Percentiles rank a stretch among this genome's conserved stretches.
Evolutionary conservation across 2,113 vertebrate species (phyloP).

Genomic region (Trichechus manatus): DNA sequence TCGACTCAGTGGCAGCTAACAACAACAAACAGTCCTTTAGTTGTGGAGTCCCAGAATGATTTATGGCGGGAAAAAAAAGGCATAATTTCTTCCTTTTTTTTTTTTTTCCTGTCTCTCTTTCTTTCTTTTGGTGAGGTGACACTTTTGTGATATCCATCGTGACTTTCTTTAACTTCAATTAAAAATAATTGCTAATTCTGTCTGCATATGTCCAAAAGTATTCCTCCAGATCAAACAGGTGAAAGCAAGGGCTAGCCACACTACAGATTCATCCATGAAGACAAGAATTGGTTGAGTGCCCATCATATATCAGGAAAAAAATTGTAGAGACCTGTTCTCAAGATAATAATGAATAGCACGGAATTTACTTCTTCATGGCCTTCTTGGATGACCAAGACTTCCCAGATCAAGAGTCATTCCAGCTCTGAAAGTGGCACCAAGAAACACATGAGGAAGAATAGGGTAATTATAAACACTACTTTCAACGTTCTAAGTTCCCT

Average conservation of each 20-base stretch:
- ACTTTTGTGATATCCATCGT: not conserved
- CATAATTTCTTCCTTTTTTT: not conserved
- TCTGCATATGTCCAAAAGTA: not conserved
- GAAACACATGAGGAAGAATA: not conserved
- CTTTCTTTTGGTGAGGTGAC: not conserved
- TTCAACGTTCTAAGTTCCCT: not conserved
- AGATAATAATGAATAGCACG: not conserved
- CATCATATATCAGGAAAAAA: not conserved
- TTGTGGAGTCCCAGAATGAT: not conserved
- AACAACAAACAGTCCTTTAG: not conserved
- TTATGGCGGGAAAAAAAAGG: not conserved
- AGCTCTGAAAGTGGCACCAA: not conserved
- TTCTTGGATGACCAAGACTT: not conserved
- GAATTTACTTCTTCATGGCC: not conserved
- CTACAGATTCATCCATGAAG: not conserved
- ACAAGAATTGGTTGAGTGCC: not conserved
- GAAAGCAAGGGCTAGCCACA: not conserved
- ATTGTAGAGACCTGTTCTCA: not conserved
- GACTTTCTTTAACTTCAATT: not conserved
- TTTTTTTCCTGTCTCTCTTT: not conserved
- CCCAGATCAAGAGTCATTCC: not conserved
- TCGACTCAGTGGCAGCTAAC: too few relatives aligned
- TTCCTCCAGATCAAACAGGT: not conserved
- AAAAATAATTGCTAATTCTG: not conserved
- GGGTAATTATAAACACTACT: not conserved